Evolutionary conservation across 2,888 invertebrate genomes (phyloP), one percentile per base, ranked within the genome.

Genomic region (Apamea crenata): DNA sequence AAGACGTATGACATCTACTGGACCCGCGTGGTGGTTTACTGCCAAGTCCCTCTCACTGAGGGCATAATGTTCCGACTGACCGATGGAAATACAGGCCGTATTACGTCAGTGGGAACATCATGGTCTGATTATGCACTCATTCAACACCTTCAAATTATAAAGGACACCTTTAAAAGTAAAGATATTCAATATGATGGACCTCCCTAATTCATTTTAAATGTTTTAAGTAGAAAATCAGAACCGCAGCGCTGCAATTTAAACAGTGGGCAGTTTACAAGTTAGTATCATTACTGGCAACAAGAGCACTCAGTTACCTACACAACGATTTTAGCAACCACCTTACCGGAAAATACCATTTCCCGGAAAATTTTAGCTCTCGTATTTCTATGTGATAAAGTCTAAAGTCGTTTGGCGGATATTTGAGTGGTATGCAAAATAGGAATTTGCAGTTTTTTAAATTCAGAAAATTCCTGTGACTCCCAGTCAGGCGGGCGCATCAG

Each of bases 401-500:
- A 81, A 84, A 82, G 29, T 82, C 50, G 66, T 69, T 29, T 67
- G 68, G 25, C 32, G 44, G 21, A 10, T 59, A 63, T 21, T 44
- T 71, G 63, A 71, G 72, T 74, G 32, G 53, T 65, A 67, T 77
- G 81, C 21, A 79, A 78, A 78, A 74, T 50, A 75, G 53, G 69
- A 85, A 81, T 79, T 86, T 73, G 84, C 80, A 77, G 75, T 90
- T 91, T 87, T 91, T 91, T 90, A 89, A 90, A 90, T 90, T 89
- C 89, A 88, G 84, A 88, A 91, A 92, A 91, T 92, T 91, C 89
- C 83, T 85, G 89, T 81, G 89, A 90, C 86, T 90, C 79, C 80
- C 87, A 86, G 89, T 88, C 85, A 87, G 89, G 78, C 90, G 87
- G 78, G 91, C 88, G 92, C 92, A 91, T 91, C 91, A 91, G 91